phyloP scores from a whole-genome alignment of 1,140 invertebrate species.

The Acromyrmex echinatior region DNA sequence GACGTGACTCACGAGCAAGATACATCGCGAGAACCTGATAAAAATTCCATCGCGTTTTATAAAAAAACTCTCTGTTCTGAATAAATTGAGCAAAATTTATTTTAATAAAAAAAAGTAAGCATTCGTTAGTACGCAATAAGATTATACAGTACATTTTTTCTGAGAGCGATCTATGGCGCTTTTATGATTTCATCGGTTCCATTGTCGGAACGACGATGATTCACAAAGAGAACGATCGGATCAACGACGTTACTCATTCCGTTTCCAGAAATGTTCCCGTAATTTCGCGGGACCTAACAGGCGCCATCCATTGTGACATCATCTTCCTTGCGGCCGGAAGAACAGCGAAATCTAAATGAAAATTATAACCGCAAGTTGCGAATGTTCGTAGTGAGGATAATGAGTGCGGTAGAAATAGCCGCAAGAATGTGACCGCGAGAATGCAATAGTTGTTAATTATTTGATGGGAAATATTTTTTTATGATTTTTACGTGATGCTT shows the following conservation, averaged over 20 bases:
- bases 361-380: conserved; percentile 22
- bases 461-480: background rate
- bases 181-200: conserved; percentile 26
- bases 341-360: conserved; percentile 33
- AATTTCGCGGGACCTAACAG: conserved; percentile 16
- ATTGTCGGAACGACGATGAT: conserved; percentile 44
- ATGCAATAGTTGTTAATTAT: conserved; percentile 1
- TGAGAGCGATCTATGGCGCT: background rate
- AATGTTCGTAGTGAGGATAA: background rate
- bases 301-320: conserved; percentile 33
- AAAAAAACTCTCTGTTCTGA: background rate
- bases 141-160: background rate
- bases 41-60: background rate
- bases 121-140: background rate
- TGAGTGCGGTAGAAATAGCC: conserved; percentile 16
- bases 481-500: background rate
- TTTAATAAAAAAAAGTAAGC: conserved; percentile 8
- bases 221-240: conserved; percentile 43
- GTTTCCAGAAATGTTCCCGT: conserved; percentile 41
- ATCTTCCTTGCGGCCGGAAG: conserved; percentile 13
- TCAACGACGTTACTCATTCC: conserved; percentile 35
- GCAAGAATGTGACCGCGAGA: background rate
- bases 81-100: background rate
- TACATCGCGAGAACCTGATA: background rate
- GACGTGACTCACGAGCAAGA: conserved; percentile 42